Evolutionary conservation across 2,797 vertebrate genomes (phyloP).

Genomic region (Poecilia picta): DNA sequence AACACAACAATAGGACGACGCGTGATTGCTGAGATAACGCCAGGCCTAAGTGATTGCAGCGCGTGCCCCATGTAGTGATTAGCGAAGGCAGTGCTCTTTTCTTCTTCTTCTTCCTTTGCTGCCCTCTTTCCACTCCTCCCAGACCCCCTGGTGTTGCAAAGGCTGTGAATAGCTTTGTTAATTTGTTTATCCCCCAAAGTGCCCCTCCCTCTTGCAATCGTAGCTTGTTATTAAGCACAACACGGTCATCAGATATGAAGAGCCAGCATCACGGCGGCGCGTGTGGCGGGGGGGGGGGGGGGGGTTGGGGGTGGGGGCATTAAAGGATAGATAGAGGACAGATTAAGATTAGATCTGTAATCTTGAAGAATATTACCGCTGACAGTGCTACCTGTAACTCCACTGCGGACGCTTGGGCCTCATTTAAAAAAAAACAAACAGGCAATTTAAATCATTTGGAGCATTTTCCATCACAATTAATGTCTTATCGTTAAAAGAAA

Average conservation of each 20-base stretch:
- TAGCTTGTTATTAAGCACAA: constrained; percentile 77
- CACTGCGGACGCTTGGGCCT: constrained; percentile 45
- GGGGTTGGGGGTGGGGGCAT: constrained; percentile 65
- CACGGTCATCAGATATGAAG: constrained; percentile 77
- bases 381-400: constrained; percentile 51
- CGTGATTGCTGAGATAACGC: constrained; percentile 73
- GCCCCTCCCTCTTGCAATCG: constrained; percentile 62
- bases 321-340: constrained; percentile 81
- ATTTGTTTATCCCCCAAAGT: constrained; percentile 78
- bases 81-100: constrained; percentile 56
- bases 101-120: constrained; percentile 56
- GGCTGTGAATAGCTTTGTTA: constrained; percentile 77
- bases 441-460: constrained; percentile 33
- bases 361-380: constrained; percentile 68
- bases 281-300: constrained; percentile 28
- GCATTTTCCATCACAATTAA: constrained; percentile 52
- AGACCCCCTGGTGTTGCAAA: constrained; percentile 63
- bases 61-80: constrained; percentile 68
- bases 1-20: constrained; percentile 64
- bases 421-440: constrained; percentile 7
- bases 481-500: constrained; percentile 39
- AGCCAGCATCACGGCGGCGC: constrained; percentile 68
- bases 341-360: constrained; percentile 77
- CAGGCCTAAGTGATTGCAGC: constrained; percentile 66
- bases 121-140: constrained; percentile 61